phyloP scores from a whole-genome alignment of 2,888 invertebrate genomes.

The Odontothrips loti region DNA sequence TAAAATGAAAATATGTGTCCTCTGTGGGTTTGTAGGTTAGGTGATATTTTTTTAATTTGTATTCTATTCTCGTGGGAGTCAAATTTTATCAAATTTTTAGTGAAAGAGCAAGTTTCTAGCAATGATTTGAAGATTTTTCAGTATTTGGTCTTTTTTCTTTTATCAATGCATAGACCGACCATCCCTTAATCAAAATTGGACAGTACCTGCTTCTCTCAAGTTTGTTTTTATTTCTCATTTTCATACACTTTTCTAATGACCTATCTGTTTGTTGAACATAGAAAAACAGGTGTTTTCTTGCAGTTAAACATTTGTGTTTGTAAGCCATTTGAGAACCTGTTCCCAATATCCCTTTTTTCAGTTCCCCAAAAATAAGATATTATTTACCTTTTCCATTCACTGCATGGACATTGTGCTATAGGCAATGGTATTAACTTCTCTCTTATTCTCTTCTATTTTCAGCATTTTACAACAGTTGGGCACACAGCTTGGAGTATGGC shows the following conservation, averaged over 20 bases:
- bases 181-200: background rate
- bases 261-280: background rate
- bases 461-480: background rate
- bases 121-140: background rate
- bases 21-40: no score
- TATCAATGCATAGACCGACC: background rate
- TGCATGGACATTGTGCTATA: background rate
- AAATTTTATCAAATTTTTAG: background rate
- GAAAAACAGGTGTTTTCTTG: background rate
- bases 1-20: no score
- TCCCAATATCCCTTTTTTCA: background rate
- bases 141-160: background rate
- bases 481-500: background rate
- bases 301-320: background rate
- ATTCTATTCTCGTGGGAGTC: background rate
- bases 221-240: background rate
- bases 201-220: background rate
- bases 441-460: background rate
- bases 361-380: background rate
- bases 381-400: background rate
- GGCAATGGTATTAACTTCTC: background rate
- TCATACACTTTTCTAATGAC: background rate
- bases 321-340: background rate
- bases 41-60: background rate
- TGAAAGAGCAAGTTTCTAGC: background rate